Percentiles rank a stretch among this genome's conserved stretches.
Evolutionary conservation across 2,888 invertebrate species (phyloP).

Genomic region (Bibio marci): DNA sequence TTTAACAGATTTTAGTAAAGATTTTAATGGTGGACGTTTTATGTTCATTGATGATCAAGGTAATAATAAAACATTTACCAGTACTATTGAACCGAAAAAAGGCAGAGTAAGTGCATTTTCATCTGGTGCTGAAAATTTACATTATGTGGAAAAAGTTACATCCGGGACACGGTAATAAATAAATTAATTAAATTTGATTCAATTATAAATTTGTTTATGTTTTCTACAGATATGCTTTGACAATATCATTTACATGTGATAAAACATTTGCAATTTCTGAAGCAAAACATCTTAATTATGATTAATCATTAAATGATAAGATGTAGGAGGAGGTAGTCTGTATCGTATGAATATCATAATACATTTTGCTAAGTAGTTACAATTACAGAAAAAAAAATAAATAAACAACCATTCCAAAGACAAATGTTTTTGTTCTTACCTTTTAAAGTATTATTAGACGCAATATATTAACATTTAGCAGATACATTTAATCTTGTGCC

Average conservation of each 20-base stretch:
- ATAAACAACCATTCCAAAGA: no score
- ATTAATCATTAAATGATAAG: no score
- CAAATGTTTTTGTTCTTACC: no score
- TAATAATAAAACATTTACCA: conserved; percentile 37
- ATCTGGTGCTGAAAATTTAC: conserved; percentile 71
- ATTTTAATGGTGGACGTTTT: conserved; percentile 73
- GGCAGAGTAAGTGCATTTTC: conserved; percentile 72
- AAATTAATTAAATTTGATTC: not conserved
- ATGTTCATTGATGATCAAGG: conserved; percentile 48
- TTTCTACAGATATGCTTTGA: conserved; percentile 63
- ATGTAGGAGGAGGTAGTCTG: no score
- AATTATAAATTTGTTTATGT: not conserved
- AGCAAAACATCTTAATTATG: conserved; percentile 21
- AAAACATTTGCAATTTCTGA: conserved; percentile 45
- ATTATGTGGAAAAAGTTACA: conserved; percentile 63
- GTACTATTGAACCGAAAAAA: conserved; percentile 55
- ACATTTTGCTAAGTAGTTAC: no score
- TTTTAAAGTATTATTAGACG: no score
- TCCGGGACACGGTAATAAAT: conserved; percentile 36
- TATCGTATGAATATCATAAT: no score
- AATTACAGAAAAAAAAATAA: no score
- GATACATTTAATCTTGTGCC: no score
- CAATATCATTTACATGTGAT: conserved; percentile 77
- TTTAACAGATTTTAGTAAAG: conserved; percentile 51
- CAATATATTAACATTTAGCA: no score